Evolutionary conservation across 2,888 invertebrate species (phyloP).

Genomic region (Epirrhoe tristata): DNA sequence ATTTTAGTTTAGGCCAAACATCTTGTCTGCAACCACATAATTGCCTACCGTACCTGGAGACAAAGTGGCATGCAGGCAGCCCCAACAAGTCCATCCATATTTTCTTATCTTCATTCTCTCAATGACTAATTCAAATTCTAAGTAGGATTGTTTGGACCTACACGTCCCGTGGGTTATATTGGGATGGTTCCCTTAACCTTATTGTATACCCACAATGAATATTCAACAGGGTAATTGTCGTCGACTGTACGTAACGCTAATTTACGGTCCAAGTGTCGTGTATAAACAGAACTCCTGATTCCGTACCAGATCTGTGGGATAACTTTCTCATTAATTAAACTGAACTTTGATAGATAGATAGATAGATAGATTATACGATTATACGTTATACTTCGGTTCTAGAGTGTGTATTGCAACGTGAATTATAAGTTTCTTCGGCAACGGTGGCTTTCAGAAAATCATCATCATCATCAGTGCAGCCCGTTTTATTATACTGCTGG

Average conservation of each 20-base stretch:
- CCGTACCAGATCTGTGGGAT: conserved; percentile 24
- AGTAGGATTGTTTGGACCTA: conserved; percentile 3
- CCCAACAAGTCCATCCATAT: too few species aligned
- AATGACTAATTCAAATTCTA: conserved; percentile 7
- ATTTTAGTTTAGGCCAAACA: too few species aligned
- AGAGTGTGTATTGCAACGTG: not conserved
- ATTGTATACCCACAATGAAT: conserved; percentile 1
- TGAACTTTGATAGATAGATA: too few species aligned
- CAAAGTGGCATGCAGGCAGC: too few species aligned
- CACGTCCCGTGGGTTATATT: not conserved
- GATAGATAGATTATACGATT: too few species aligned
- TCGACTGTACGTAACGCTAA: conserved; percentile 29
- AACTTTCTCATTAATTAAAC: conserved; percentile 37
- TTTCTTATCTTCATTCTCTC: not conserved
- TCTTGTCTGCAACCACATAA: too few species aligned
- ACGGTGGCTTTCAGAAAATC: not conserved
- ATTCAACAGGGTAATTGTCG: conserved; percentile 12
- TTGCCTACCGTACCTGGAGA: too few species aligned
- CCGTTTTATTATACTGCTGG: too few species aligned
- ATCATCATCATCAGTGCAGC: too few species aligned
- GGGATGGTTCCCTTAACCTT: not conserved
- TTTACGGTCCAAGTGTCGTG: conserved; percentile 36
- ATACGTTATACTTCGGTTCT: not conserved
- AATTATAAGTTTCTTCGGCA: not conserved
- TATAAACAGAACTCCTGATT: conserved; percentile 32